A percentile compares a stretch with the other conserved stretches of the same genome.
Evolutionary conservation across 2,113 vertebrate genomes (phyloP).

Genomic region (Prionailurus viverrinus): DNA sequence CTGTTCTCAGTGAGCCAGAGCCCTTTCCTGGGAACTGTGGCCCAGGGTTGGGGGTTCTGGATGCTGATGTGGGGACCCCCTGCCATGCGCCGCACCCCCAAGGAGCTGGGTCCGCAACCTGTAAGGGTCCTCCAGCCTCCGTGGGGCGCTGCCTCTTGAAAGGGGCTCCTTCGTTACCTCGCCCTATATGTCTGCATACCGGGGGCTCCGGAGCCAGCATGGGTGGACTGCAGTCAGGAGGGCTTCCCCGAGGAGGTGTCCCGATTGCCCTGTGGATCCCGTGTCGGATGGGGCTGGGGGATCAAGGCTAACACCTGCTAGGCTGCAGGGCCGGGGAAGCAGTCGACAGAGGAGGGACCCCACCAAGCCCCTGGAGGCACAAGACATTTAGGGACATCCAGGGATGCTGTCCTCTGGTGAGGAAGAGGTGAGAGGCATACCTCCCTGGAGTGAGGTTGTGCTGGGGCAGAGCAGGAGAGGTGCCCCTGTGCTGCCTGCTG

Average conservation of each 20-base stretch:
- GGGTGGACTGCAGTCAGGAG: not conserved
- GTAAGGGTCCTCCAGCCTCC: not conserved
- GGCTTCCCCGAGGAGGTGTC: not conserved
- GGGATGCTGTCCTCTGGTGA: no score
- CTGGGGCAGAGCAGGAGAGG: not conserved
- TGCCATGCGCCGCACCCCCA: not conserved
- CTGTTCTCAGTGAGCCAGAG: not conserved
- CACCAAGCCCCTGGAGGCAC: no score
- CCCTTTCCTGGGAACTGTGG: not conserved
- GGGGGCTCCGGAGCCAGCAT: not conserved
- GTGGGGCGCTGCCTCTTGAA: not conserved
- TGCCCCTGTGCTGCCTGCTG: not conserved
- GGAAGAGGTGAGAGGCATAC: not conserved
- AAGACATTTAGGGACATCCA: not conserved
- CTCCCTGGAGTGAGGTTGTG: not conserved
- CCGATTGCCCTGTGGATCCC: no score
- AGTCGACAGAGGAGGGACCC: not conserved
- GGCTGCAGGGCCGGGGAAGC: not conserved
- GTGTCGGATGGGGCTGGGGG: not conserved
- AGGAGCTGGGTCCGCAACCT: not conserved
- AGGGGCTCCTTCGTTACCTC: not conserved
- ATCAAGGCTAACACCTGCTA: not conserved
- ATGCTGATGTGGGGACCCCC: rapidly evolving
- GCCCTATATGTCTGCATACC: not conserved
- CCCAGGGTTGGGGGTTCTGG: not conserved